Percentiles rank a stretch among this genome's conserved stretches.
These are phyloP conservation scores for Lagria hirta DNA, from an alignment of 2,888 invertebrate species.

Conservation along the genomic window DNA sequence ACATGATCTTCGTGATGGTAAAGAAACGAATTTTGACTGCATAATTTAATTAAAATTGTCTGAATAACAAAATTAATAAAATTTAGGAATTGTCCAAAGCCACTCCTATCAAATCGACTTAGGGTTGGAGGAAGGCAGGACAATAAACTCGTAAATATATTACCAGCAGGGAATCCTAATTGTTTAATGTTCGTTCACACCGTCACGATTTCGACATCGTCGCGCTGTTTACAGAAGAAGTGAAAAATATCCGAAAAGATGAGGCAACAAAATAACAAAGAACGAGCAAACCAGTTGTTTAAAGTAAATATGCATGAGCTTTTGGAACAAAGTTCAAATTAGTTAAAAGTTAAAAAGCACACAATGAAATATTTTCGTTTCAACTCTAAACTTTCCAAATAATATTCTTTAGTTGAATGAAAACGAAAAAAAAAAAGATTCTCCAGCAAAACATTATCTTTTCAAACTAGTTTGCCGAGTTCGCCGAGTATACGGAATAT, in stretches of 20 bases:
- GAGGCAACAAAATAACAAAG: constrained; percentile 9
- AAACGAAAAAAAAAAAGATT: constrained; percentile 9
- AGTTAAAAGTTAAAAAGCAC: constrained; percentile 24
- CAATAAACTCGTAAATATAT: constrained; percentile 10
- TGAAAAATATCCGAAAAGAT: constrained; percentile 6
- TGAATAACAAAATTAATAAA: too few relatives aligned
- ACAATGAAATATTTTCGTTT: constrained; percentile 26
- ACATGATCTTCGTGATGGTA: too few relatives aligned
- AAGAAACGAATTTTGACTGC: too few relatives aligned
- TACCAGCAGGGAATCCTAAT: constrained; percentile 6
- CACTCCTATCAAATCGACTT: too few relatives aligned
- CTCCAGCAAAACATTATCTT: constrained; percentile 22
- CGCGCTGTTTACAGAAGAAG: background rate
- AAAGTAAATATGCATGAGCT: constrained; percentile 22
- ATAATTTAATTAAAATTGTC: too few relatives aligned
- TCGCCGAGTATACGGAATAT: constrained; percentile 34
- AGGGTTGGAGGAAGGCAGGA: constrained; percentile 5
- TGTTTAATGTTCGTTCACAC: constrained; percentile 4
- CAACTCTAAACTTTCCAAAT: constrained; percentile 23
- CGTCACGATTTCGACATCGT: too few relatives aligned
- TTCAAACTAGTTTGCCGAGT: constrained; percentile 39
- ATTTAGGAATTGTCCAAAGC: too few relatives aligned
- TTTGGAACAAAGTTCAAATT: constrained; percentile 19
- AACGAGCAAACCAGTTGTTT: too few relatives aligned
- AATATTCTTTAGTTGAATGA: constrained; percentile 22